Conservation (phyloP, 2,797 vertebrate species). For the Anableps anableps region DNA sequence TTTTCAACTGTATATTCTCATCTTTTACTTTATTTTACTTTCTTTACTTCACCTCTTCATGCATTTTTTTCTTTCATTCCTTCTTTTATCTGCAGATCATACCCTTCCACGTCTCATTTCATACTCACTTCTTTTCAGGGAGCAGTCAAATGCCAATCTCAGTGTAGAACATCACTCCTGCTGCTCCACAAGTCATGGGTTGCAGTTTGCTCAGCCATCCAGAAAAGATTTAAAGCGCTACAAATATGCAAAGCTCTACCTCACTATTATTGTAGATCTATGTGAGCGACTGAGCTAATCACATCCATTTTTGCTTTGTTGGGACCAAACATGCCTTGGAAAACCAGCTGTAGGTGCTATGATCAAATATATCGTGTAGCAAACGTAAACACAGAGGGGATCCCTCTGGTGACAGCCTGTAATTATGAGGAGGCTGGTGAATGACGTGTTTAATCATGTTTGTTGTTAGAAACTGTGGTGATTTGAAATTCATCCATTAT, state of each 20-base stretch:
- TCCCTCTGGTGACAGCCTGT: slow-evolving; percentile 20
- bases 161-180: slow-evolving; percentile 31
- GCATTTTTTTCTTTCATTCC: not conserved
- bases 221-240: slow-evolving; percentile 20
- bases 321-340: not conserved
- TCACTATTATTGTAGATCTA: slow-evolving; percentile 2
- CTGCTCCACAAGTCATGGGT: slow-evolving; percentile 32
- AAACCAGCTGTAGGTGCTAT: not conserved
- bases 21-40: too few relatives aligned
- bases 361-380: not conserved
- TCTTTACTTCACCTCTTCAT: not conserved
- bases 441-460: slow-evolving; percentile 12
- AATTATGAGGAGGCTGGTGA: slow-evolving; percentile 14
- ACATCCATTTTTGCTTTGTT: not conserved
- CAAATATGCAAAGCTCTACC: not conserved
- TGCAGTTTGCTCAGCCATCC: slow-evolving; percentile 35
- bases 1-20: too few relatives aligned
- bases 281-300: not conserved
- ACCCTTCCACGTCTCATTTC: not conserved
- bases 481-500: not conserved
- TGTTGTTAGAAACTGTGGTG: not conserved
- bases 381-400: slow-evolving; percentile 15
- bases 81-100: not conserved
- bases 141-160: not conserved
- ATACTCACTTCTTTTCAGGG: not conserved